Base-by-base conservation (phyloP, 2,113 vertebrate genomes). In the Chunga burmeisteri region DNA sequence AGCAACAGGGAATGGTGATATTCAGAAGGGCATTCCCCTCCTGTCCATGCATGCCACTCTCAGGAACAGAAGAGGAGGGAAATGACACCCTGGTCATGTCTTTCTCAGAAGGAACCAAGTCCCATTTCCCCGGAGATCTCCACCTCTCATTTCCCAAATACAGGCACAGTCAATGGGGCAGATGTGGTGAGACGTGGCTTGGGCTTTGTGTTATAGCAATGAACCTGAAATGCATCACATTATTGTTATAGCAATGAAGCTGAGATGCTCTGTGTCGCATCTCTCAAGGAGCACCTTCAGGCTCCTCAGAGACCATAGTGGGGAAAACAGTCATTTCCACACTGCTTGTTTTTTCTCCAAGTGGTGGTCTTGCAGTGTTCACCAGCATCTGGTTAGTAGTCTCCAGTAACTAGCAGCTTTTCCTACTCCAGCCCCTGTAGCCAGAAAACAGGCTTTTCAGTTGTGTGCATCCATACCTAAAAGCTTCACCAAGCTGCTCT, bases 361-460 rank as follows among this genome's bases (percentile, higher is more conserved):
- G 40, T 38, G 30, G 3, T 47, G 26, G 4, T 42, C 53, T 73
- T 65, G 27, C 26, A n/a, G 3, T 49, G 21, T 53, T 86, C 62
- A 56, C 21, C 25, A n/a, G 17, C 40, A 65, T 50, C 50, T 77
- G 23, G 27, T 70, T 34, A 73, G 40, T 7, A 79, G 56, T 71
- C 52, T 62, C 44, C 30, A 56, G 26, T 40, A 74, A 46, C 21
- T 56, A 49, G 36, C 23, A 83, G 23, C 32, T 70, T 53, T 61
- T 23, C 49, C 53, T 71, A 16, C 13, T 65, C 19, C 46, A 81
- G 26, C 16, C 11, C 14, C 23, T 2, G 0, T 1, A 34, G 7
- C 12, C 62, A 90, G 46, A 72, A 73, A 72, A 55, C 0, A 0
- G 7, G 4, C 3, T 74, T 21, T 85, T 65, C 1, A 6, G 1